Conservation (phyloP, 2,888 invertebrate genomes). For the Melolontha melolontha region DNA sequence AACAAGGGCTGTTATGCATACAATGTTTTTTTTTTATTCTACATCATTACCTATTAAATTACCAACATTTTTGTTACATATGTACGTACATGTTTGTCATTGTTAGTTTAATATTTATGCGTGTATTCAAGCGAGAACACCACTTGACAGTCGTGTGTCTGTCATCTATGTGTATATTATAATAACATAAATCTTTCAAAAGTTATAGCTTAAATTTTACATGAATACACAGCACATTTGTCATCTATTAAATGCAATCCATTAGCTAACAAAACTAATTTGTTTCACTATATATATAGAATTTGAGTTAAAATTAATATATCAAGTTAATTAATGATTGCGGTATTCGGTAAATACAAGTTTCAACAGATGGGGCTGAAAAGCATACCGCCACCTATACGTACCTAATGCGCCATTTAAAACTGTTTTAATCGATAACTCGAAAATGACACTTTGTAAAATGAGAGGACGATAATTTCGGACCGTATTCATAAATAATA, state of each 20-base stretch:
- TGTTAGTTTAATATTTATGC: too few species aligned
- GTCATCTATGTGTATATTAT: slow-evolving; percentile 21
- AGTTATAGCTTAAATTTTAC: slow-evolving; percentile 13
- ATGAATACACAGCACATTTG: slow-evolving; percentile 8
- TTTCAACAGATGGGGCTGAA: slow-evolving; percentile 34
- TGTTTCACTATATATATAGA: slow-evolving; percentile 9
- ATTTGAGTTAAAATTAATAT: slow-evolving; percentile 35
- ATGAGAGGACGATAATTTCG: too few species aligned
- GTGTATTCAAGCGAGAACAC: too few species aligned
- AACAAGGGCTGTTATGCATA: too few species aligned
- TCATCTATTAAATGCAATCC: slow-evolving; percentile 29
- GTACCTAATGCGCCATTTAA: neutral
- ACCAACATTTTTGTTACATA: too few species aligned
- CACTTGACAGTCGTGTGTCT: neutral
- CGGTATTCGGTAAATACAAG: slow-evolving; percentile 25
- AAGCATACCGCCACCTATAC: neutral
- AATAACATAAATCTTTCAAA: slow-evolving; percentile 15
- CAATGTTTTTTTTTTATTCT: too few species aligned
- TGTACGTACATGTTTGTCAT: too few species aligned
- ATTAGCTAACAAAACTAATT: slow-evolving; percentile 27
- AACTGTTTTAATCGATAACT: too few species aligned
- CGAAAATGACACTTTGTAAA: too few species aligned
- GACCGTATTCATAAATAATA: too few species aligned
- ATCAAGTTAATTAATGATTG: slow-evolving; percentile 36
- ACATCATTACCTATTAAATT: too few species aligned